A percentile compares a stretch with the other conserved stretches of the same genome.
Evolutionary conservation across 2,888 invertebrate genomes (phyloP).

Genomic region (Brachypterus glaber): DNA sequence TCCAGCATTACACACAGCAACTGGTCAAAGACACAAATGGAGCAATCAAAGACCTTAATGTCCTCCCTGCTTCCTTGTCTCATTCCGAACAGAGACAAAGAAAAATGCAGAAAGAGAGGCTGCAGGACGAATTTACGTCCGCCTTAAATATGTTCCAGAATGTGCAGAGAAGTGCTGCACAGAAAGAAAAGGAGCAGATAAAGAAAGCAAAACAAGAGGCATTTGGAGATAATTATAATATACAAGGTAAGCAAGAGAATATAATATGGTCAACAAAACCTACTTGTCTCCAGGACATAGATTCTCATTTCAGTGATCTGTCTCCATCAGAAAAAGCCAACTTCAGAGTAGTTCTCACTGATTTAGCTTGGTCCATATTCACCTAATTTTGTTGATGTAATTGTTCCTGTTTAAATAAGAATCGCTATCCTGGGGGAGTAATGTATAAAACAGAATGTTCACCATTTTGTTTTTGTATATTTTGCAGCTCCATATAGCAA

Average conservation of each 20-base stretch:
- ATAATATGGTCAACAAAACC: too few relatives aligned
- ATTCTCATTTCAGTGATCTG: neutral
- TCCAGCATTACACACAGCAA: constrained; percentile 91
- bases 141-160: constrained; percentile 83
- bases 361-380: too few relatives aligned
- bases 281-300: too few relatives aligned
- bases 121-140: constrained; percentile 86
- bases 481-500: too few relatives aligned
- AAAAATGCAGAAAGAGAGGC: constrained; percentile 78
- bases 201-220: constrained; percentile 61
- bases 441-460: too few relatives aligned
- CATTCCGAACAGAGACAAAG: constrained; percentile 66
- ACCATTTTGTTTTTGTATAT: constrained; percentile 4
- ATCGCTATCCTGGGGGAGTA: too few relatives aligned
- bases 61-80: constrained; percentile 47
- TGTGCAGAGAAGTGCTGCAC: constrained; percentile 77
- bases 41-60: constrained; percentile 72
- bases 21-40: constrained; percentile 86
- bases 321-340: neutral
- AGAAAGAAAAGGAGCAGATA: constrained; percentile 85
- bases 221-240: too few relatives aligned
- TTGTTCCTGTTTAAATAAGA: too few relatives aligned
- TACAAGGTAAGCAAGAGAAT: too few relatives aligned
- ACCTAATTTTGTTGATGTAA: too few relatives aligned
- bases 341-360: too few relatives aligned